These are phyloP conservation scores for Therioaphis trifolii DNA, from an alignment of 2,888 invertebrate genomes.

Conservation along the genomic window DNA sequence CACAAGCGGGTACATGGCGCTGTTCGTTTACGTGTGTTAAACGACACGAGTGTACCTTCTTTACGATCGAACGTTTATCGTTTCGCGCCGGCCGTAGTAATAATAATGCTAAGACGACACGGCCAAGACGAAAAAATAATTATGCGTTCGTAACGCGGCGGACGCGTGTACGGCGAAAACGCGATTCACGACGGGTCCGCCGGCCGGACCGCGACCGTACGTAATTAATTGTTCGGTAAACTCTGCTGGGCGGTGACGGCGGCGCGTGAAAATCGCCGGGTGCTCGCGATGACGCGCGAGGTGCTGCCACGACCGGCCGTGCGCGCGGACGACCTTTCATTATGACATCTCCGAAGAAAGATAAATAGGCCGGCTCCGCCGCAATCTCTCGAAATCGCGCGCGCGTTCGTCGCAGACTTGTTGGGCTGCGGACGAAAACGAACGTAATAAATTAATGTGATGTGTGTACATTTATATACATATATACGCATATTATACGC, in stretches of 20 bases:
- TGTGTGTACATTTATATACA: no score
- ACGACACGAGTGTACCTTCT: no score
- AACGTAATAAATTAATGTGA: no score
- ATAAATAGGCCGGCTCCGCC: constrained; percentile 5
- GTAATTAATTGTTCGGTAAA: constrained; percentile 6
- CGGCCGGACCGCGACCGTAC: no score
- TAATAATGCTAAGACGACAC: not conserved
- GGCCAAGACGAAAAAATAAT: not conserved
- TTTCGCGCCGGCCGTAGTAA: no score
- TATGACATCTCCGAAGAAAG: constrained; percentile 1
- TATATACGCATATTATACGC: not conserved
- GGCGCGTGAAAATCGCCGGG: constrained; percentile 14
- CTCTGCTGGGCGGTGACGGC: no score
- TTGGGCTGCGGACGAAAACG: not conserved
- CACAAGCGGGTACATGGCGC: no score
- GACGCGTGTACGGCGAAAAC: not conserved
- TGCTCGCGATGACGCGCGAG: not conserved
- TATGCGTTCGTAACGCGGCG: not conserved
- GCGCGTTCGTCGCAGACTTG: no score
- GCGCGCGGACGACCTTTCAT: constrained; percentile 25
- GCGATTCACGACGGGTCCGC: no score
- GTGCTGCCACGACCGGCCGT: no score
- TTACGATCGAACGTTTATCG: no score
- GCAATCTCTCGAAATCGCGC: not conserved
- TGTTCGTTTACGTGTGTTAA: no score